phyloP scores from a whole-genome alignment of 2,113 vertebrate species.

The Ochotona princeps region DNA sequence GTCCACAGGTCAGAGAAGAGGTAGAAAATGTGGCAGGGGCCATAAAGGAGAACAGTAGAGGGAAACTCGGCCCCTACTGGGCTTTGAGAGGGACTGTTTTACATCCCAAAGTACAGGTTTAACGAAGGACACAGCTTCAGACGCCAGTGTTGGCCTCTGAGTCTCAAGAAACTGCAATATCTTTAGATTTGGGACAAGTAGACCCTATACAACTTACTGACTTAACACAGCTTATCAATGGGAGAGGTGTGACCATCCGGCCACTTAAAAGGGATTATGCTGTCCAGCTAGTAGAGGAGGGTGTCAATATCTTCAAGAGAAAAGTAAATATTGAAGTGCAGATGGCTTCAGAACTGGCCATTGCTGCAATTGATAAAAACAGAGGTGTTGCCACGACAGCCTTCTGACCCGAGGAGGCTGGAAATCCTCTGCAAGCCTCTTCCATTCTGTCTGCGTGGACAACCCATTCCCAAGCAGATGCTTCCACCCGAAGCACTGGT shows the following conservation, averaged over 20 bases:
- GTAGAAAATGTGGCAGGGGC: constrained; percentile 94
- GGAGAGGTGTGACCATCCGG: constrained; percentile 93
- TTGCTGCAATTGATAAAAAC: no score
- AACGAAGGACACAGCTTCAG: constrained; percentile 94
- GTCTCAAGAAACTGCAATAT: constrained; percentile 94
- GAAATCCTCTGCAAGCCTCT: no score
- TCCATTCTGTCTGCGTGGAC: no score
- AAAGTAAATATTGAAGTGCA: no score
- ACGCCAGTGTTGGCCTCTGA: constrained; percentile 93
- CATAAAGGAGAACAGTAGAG: constrained; percentile 95
- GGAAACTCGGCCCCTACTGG: constrained; percentile 92
- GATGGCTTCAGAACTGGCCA: no score
- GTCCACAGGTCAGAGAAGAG: constrained; percentile 90
- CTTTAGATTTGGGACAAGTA: constrained; percentile 95
- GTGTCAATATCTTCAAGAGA: no score
- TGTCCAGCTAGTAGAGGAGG: constrained; percentile 92
- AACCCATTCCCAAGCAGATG: no score
- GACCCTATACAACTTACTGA: constrained; percentile 94
- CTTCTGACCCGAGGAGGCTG: no score
- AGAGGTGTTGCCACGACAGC: no score
- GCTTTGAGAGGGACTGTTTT: constrained; percentile 98
- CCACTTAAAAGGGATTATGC: constrained; percentile 95
- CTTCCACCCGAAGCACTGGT: no score
- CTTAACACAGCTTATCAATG: constrained; percentile 94
- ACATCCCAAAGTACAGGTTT: constrained; percentile 97